Percentiles rank a stretch among this genome's conserved stretches.
phyloP scores from a whole-genome alignment of 2,888 invertebrate genomes.

The Ecliptopera silaceata region DNA sequence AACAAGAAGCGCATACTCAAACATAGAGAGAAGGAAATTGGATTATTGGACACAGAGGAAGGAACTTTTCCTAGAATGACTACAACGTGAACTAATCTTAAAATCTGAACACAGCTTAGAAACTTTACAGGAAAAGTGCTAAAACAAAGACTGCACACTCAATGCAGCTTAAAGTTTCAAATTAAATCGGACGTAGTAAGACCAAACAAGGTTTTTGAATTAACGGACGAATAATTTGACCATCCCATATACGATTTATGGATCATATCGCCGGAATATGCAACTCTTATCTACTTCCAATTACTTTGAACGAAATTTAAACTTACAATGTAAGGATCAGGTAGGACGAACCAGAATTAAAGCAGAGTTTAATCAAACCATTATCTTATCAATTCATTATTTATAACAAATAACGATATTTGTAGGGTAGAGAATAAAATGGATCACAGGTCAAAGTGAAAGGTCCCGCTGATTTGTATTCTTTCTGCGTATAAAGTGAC shows the following conservation, averaged over 20 bases:
- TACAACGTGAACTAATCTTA: conserved; percentile 66
- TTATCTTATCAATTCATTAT: conserved; percentile 68
- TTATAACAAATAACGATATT: conserved; percentile 53
- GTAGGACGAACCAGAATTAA: conserved; percentile 47
- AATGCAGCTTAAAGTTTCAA: conserved; percentile 50
- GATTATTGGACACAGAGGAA: conserved; percentile 52
- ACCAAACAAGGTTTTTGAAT: conserved; percentile 54
- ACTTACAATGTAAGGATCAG: conserved; percentile 54
- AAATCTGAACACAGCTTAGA: conserved; percentile 60
- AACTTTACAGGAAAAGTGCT: conserved; percentile 53
- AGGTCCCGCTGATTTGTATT: conserved; percentile 29
- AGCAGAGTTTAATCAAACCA: conserved; percentile 51
- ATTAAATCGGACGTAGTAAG: conserved; percentile 47
- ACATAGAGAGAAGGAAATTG: conserved; percentile 44
- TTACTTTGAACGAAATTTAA: conserved; percentile 65
- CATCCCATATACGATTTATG: conserved; percentile 54
- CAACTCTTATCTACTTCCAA: conserved; percentile 60
- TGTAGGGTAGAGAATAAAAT: conserved; percentile 46
- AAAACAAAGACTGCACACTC: conserved; percentile 54
- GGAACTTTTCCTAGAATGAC: conserved; percentile 56
- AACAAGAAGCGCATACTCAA: conserved; percentile 30
- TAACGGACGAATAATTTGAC: conserved; percentile 45
- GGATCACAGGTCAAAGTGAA: conserved; percentile 34
- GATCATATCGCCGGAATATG: conserved; percentile 53
- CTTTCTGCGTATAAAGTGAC: conserved; percentile 27